Conservation (phyloP, 2,113 vertebrate genomes). For the Oxygymnocypris stewartii region DNA sequence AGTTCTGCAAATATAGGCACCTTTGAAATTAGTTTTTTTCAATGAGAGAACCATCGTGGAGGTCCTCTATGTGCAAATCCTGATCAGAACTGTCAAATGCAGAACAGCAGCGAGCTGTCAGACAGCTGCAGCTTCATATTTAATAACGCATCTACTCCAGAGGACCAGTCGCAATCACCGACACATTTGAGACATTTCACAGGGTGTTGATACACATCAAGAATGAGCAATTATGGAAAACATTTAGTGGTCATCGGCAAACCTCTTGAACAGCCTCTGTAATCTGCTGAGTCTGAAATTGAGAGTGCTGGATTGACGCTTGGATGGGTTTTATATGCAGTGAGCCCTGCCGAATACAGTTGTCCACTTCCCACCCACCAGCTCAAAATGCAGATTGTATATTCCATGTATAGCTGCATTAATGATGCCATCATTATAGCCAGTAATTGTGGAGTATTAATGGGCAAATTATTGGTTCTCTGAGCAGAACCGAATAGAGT, state of each 20-base stretch:
- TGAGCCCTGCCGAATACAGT: conserved; percentile 7
- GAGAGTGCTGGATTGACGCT: conserved; percentile 2
- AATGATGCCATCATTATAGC: conserved; percentile 73
- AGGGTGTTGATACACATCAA: conserved; percentile 6
- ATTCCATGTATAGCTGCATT: conserved; percentile 66
- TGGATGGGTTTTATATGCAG: conserved; percentile 20
- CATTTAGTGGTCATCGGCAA: neutral
- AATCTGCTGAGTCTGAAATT: conserved; percentile 14
- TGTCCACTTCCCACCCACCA: conserved; percentile 11
- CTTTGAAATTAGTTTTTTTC: neutral
- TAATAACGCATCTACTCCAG: conserved; percentile 17
- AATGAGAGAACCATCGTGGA: neutral
- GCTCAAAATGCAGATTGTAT: conserved; percentile 63
- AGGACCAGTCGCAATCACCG: neutral
- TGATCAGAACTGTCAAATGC: conserved; percentile 4
- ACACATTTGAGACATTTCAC: conserved; percentile 25
- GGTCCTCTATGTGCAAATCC: neutral
- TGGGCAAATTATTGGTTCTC: conserved; percentile 69
- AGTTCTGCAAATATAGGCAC: neutral
- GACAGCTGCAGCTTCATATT: conserved; percentile 15
- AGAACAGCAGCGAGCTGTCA: neutral
- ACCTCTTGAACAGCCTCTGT: conserved; percentile 14
- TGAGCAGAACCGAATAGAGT: conserved; percentile 64
- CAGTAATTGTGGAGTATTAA: conserved; percentile 71
- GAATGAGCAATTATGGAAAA: conserved; percentile 1